Evolutionary conservation across 2,113 vertebrate genomes (phyloP).

Genomic region (Azemiops feae): DNA sequence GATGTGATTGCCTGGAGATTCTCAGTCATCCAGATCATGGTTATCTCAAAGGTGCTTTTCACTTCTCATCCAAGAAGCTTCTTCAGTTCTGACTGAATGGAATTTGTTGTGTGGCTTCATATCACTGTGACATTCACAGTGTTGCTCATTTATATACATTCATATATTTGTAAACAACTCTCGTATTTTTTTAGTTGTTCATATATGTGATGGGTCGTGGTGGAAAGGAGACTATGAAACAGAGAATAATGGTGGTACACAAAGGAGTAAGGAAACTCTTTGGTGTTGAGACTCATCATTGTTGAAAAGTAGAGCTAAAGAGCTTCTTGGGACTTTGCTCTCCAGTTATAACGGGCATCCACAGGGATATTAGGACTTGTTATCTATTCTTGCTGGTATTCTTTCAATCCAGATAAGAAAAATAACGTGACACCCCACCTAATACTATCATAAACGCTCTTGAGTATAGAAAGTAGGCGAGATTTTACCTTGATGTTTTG

Average conservation of each 20-base stretch:
- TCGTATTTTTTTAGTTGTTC: not conserved
- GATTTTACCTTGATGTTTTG: conserved; percentile 15
- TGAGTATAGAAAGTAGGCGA: not conserved
- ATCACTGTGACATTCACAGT: not conserved
- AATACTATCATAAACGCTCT: not conserved
- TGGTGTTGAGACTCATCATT: not conserved
- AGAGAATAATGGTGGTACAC: not conserved
- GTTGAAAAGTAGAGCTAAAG: not conserved
- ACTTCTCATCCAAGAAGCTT: not conserved
- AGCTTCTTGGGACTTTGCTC: not conserved
- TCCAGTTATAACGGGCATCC: not conserved
- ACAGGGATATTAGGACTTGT: not conserved
- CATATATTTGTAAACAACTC: not conserved
- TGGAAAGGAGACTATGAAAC: not conserved
- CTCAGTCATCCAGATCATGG: not conserved
- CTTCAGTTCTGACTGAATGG: not conserved
- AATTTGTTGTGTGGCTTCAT: not conserved
- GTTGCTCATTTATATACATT: not conserved
- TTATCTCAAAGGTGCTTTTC: not conserved
- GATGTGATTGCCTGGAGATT: not conserved
- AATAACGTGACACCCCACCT: not conserved
- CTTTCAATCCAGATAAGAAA: not conserved
- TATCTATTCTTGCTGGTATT: not conserved
- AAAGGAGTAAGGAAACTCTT: not conserved
- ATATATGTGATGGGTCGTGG: not conserved